Evolutionary conservation across 1,140 invertebrate genomes (phyloP), one percentile per base, ranked within the genome.

Genomic region (Drosophila sechellia): DNA sequence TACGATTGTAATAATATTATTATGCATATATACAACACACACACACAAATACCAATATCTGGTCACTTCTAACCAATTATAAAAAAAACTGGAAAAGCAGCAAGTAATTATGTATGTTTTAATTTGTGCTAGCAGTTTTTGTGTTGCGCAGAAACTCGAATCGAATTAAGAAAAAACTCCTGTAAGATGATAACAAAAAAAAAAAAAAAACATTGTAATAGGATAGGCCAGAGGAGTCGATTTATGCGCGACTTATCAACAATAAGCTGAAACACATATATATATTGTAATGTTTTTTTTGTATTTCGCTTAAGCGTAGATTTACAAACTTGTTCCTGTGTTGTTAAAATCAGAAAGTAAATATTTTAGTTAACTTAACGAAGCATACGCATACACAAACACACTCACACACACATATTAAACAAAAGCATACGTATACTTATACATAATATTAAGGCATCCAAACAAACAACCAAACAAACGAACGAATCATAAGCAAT

Each of bases 51-150:
- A 85, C 81, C 75, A 72, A 87, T 87, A 76, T 86, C 83, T 86
- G 83, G 83, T 87, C 83, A 87, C 83, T 63, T 83, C 46, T 83
- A 89, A 87, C 83, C 84, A 87, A 87, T 89, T 81, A 85, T 57
- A 83, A 83, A 81, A 31, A 61, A 74, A 48, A 72, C 55, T 56
- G 40, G 63, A 49, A 66, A 68, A 48, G 39, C 34, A 66, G 50
- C 39, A 76, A 77, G 49, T 77, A 81, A 80, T 72, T 77, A 80
- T 42, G 31, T 77, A 80, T 42, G 31, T 65, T 63, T 63, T 85
- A 40, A 71, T 70, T 46, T 66, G 63, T 70, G 40, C n/a, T 50
- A 15, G 25, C 31, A 50, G 48, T 50, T 34, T 50, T 31, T 12
- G 48, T 10, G 48, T 50, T 50, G 25, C 25, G 48, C 48, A 50